phyloP scores from a whole-genome alignment of 1,140 invertebrate genomes.

The Solenopsis fugax region DNA sequence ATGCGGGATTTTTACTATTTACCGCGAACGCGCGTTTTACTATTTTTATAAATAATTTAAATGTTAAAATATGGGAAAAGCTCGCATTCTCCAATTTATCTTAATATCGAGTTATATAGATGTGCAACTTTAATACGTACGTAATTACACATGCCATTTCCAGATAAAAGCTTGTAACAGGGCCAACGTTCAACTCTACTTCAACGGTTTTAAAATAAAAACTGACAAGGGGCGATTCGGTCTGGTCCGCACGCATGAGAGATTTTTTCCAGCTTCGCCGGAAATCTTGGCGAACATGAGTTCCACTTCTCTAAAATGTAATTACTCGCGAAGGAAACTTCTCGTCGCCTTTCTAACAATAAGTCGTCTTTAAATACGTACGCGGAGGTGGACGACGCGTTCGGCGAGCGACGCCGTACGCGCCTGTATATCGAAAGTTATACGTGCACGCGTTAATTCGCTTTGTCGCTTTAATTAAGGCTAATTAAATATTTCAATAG shows the following conservation, averaged over 20 bases:
- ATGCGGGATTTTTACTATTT: conserved; percentile 5
- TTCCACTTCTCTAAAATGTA: background rate
- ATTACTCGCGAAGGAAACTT: background rate
- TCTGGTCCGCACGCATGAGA: background rate
- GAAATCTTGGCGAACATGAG: background rate
- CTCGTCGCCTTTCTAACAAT: background rate
- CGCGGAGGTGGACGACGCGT: background rate
- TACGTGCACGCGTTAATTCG: conserved; percentile 27
- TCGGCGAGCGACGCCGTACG: background rate
- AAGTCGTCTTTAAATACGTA: background rate
- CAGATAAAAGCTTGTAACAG: background rate
- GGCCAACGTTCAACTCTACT: background rate
- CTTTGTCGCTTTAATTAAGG: conserved; percentile 32
- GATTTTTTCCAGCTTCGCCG: background rate
- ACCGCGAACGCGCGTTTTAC: background rate
- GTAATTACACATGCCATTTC: background rate
- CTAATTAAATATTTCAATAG: conserved; percentile 49
- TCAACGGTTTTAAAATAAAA: background rate
- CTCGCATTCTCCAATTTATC: background rate
- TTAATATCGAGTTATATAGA: background rate
- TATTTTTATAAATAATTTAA: conserved; percentile 26
- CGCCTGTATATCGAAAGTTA: background rate
- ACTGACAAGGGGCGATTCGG: too few relatives aligned
- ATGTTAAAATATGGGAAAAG: background rate
- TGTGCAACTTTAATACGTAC: background rate